Conservation (phyloP, 2,113 vertebrate species). For the Thermophis baileyi region DNA sequence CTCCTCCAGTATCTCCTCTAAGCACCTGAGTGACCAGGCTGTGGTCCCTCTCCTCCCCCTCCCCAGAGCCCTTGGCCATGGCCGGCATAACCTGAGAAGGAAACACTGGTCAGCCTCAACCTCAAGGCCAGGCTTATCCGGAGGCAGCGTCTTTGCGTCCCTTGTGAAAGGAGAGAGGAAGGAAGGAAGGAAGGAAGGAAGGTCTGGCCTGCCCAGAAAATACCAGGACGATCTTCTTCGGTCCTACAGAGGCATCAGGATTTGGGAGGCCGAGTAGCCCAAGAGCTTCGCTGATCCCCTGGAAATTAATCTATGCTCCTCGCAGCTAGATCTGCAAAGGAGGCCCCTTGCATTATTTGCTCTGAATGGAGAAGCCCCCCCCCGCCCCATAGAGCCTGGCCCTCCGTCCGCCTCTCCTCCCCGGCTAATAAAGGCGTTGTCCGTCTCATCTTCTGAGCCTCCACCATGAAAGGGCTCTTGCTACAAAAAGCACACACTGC, state of each 20-base stretch:
- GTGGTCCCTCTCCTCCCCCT: not conserved
- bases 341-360: not conserved
- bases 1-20: not conserved
- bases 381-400: not conserved
- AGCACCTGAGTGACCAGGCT: not conserved
- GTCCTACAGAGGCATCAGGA: not conserved
- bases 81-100: not conserved
- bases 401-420: not conserved
- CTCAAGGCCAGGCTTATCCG: too few relatives aligned
- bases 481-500: constrained; percentile 20
- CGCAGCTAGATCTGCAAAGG: not conserved
- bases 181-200: not conserved
- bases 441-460: constrained; percentile 10
- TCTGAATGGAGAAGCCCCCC: not conserved
- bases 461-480: constrained; percentile 26
- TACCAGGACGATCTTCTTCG: not conserved
- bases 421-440: constrained; percentile 3
- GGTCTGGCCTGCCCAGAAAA: not conserved
- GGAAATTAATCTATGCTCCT: not conserved
- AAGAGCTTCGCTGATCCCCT: not conserved
- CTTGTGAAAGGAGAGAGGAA: not conserved
- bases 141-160: too few relatives aligned
- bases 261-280: not conserved
- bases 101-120: too few relatives aligned
- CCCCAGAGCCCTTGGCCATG: not conserved